Conservation (phyloP, 2,888 invertebrate species). For the Chouioia cunea region DNA sequence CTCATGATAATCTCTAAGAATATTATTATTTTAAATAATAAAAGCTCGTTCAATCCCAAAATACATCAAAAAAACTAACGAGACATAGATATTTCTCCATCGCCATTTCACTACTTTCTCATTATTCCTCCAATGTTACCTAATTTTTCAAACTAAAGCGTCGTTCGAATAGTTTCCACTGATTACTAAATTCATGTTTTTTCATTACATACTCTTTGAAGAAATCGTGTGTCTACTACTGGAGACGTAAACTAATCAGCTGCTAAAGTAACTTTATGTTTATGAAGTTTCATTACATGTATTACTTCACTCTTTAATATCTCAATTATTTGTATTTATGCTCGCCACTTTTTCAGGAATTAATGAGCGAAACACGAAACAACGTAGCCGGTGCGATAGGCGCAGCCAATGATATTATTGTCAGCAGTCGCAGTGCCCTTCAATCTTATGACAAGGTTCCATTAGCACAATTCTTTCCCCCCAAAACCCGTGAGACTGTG, state of each 20-base stretch:
- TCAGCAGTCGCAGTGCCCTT: conserved; percentile 34
- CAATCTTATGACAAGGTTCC: conserved; percentile 47
- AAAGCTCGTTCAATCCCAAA: conserved; percentile 3
- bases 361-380: conserved; percentile 56
- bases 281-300: too few species aligned
- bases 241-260: too few species aligned
- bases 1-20: conserved; percentile 8
- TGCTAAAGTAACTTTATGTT: too few species aligned
- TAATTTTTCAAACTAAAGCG: conserved; percentile 5
- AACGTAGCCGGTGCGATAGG: conserved; percentile 55
- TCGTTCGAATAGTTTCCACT: too few species aligned
- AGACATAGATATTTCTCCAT: background rate
- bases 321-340: too few species aligned
- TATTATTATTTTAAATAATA: background rate
- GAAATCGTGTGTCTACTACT: background rate
- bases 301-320: too few species aligned
- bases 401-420: conserved; percentile 51
- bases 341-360: conserved; percentile 50
- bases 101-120: conserved; percentile 11
- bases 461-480: conserved; percentile 39
- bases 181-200: background rate
- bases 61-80: background rate
- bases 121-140: conserved; percentile 19
- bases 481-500: conserved; percentile 55
- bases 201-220: background rate